Percentiles rank a stretch among this genome's conserved stretches.
These are phyloP conservation scores for Ciconia boyciana DNA, from an alignment of 2,113 vertebrate species.

Conservation along the genomic window DNA sequence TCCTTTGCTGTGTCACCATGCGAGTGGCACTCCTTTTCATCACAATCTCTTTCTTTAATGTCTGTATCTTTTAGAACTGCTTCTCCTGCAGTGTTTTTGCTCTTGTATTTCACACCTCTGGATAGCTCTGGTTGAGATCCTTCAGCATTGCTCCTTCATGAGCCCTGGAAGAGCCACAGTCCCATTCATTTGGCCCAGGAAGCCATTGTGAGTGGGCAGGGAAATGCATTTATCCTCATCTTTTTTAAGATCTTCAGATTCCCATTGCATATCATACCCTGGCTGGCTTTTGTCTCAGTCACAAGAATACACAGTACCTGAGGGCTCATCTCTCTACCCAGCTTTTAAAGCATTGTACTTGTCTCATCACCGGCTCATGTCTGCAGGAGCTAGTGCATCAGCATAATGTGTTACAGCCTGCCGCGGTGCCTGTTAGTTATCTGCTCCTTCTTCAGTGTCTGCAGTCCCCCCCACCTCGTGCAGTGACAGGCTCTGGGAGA, in stretches of 20 bases:
- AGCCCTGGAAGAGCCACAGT: neutral
- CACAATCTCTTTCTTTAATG: neutral
- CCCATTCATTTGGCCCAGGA: neutral
- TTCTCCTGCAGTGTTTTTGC: neutral
- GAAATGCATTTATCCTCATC: neutral
- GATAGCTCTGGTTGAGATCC: neutral
- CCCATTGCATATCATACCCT: neutral
- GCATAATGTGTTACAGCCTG: neutral
- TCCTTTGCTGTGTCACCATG: neutral
- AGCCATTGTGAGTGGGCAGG: neutral
- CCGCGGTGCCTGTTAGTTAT: neutral
- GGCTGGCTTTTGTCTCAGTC: conserved; percentile 2
- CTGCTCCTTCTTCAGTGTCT: neutral
- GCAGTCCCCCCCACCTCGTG: neutral
- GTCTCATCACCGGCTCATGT: neutral
- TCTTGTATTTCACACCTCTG: neutral
- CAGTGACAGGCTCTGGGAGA: neutral
- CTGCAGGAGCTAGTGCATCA: neutral
- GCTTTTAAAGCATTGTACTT: neutral
- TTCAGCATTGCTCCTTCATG: neutral
- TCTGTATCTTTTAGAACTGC: neutral
- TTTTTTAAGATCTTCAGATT: neutral
- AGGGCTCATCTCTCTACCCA: neutral
- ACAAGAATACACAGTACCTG: neutral
- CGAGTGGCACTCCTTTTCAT: neutral